Evolutionary conservation across 2,797 vertebrate species (phyloP).

Genomic region (Cuculus canorus): DNA sequence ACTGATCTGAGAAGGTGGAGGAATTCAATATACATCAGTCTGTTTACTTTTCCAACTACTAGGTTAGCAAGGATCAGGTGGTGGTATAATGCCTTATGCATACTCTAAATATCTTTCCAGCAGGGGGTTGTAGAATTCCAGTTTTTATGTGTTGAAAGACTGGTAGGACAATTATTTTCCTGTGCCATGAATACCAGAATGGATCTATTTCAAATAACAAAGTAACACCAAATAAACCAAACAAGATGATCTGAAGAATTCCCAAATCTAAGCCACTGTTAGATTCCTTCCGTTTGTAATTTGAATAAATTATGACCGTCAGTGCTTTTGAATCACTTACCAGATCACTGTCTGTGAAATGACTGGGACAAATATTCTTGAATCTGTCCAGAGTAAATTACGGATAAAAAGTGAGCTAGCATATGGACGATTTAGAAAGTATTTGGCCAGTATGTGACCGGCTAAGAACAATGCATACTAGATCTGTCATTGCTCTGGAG

Average conservation of each 20-base stretch:
- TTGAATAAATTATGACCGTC: not conserved
- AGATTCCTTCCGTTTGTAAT: constrained; percentile 1
- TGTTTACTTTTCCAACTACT: not conserved
- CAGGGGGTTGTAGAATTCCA: constrained; percentile 66
- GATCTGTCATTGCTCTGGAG: not conserved
- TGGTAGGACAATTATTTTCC: not conserved
- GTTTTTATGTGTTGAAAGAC: not conserved
- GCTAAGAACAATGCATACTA: not conserved
- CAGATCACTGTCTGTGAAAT: not conserved
- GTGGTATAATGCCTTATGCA: not conserved
- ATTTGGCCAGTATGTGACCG: not conserved
- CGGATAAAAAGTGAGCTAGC: not conserved
- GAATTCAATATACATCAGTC: not conserved
- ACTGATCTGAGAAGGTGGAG: not conserved
- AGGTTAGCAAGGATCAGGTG: not conserved
- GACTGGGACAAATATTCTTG: not conserved
- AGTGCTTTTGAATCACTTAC: not conserved
- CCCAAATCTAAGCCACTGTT: not conserved
- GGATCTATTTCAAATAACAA: not conserved
- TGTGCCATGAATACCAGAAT: not conserved
- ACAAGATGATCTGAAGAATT: not conserved
- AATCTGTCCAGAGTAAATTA: not conserved
- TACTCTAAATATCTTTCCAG: constrained; percentile 53
- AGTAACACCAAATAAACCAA: not conserved
- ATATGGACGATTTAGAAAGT: not conserved